These are phyloP conservation scores for Eurois occulta DNA, from an alignment of 2,888 invertebrate species.

Conservation along the genomic window DNA sequence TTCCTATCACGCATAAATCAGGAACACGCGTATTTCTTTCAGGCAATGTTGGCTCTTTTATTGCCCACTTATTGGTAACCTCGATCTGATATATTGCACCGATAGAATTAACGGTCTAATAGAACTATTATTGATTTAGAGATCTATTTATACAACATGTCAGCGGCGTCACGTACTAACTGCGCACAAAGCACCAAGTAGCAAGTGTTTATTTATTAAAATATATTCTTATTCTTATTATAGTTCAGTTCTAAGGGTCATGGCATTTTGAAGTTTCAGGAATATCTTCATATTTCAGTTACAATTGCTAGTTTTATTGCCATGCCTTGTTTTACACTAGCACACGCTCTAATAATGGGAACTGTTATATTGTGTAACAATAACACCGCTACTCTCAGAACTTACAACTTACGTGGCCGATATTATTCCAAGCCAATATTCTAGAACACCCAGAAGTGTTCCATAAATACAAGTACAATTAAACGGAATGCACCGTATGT, in stretches of 20 bases:
- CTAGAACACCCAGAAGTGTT: constrained; percentile 61
- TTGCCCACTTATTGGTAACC: constrained; percentile 86
- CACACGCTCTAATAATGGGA: neutral
- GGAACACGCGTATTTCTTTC: constrained; percentile 81
- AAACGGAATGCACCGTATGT: constrained; percentile 76
- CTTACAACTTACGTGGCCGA: constrained; percentile 16
- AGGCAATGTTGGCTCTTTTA: constrained; percentile 79
- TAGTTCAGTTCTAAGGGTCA: neutral
- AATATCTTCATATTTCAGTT: neutral
- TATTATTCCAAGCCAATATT: constrained; percentile 55
- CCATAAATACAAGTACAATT: constrained; percentile 61
- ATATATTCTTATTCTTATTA: neutral
- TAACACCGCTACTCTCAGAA: constrained; percentile 16
- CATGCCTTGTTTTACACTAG: neutral
- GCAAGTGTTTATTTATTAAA: neutral
- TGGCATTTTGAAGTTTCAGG: constrained; percentile 2
- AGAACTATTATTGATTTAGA: constrained; percentile 57
- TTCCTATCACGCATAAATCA: constrained; percentile 88
- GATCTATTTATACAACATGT: constrained; percentile 16
- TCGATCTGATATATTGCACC: constrained; percentile 75
- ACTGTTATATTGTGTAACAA: neutral
- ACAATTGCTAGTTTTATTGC: neutral
- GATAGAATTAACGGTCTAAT: constrained; percentile 62
- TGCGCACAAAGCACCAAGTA: neutral
- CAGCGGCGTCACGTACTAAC: neutral